Base-by-base conservation (phyloP, 2,888 invertebrate species). In the Subacronicta megacephala region DNA sequence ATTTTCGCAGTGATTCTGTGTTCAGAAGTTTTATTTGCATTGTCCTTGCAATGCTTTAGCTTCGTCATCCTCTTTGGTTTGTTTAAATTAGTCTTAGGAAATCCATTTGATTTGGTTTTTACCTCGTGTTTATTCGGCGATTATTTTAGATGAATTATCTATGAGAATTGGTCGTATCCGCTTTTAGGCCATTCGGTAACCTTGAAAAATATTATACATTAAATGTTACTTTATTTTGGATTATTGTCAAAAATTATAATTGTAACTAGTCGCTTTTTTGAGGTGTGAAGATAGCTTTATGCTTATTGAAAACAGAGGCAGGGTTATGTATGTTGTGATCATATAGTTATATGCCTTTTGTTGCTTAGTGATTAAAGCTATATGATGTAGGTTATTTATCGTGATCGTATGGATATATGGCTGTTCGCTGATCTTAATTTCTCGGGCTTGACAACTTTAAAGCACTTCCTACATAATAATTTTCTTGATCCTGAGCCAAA, bases 21-120 rank as follows among this genome's bases (percentile, higher is more conserved):
- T 33, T 33, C 55, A 61, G 56, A 59, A 56, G 67, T 59, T 52
- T 50, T 47, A 67, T 75, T 64, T 57, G 36, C 12, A 54, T 36
- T 69, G 51, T 67, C 63, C 63, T 68, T 62, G 55, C 62, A 18
- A 41, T 15, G 37, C 17, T 45, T 29, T 51, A 44, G 51, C 61
- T 55, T 37, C 51, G 73, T 66, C 56, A 61, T 66, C 50, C n/a
- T 49, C 49, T 41, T 53, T 15, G 37, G 37, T 42, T 75, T 41
- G 49, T 53, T 72, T 31, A 41, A 56, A 56, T 60, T 35, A 29
- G 44, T 54, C 35, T 54, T 46, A 52, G 17, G 29, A 60, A 67
- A 60, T 55, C 46, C 55, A 61, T 45, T 52, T 16, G 50, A 15
- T 54, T 40, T 43, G 31, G 42, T 40, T 47, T 60, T 51, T 54